Percentiles rank a stretch among this genome's conserved stretches.
phyloP scores from a whole-genome alignment of 2,113 vertebrate genomes.

The Thalassarche chlororhynchos region DNA sequence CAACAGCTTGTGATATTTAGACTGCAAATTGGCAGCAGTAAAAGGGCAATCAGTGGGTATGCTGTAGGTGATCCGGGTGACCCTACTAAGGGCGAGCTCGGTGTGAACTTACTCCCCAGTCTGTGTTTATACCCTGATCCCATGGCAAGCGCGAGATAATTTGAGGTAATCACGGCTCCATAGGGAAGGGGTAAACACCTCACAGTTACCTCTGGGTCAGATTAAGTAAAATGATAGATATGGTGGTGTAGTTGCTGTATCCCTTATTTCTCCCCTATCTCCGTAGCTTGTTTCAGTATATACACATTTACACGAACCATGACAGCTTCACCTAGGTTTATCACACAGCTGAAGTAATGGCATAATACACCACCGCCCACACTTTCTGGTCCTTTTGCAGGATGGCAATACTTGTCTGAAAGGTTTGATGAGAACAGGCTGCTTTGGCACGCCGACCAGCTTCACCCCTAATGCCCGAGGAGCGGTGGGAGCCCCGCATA shows the following conservation, averaged over 20 bases:
- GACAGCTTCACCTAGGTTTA: not conserved
- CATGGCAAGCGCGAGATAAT: not conserved
- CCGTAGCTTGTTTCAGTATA: not conserved
- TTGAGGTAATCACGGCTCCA: not conserved
- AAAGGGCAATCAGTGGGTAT: not conserved
- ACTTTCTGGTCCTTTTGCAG: not conserved
- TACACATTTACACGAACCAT: not conserved
- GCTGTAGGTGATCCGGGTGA: not conserved
- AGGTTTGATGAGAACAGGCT: not conserved
- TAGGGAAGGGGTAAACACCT: not conserved
- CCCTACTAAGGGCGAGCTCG: not conserved
- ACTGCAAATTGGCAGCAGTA: not conserved
- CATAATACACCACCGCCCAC: not conserved
- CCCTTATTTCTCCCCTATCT: not conserved
- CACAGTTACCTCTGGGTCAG: not conserved
- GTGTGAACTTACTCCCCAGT: not conserved
- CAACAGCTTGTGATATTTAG: not conserved
- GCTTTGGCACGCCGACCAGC: not conserved
- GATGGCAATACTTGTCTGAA: not conserved
- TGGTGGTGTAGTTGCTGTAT: not conserved
- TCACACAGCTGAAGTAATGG: not conserved
- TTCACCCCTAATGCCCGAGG: not conserved
- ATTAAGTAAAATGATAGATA: not conserved
- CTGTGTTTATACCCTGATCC: not conserved
- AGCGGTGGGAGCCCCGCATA: rapidly evolving